Evolutionary conservation across 2,113 vertebrate species (phyloP), one percentile per base, ranked within the genome.

Genomic region (Mobula hypostoma): DNA sequence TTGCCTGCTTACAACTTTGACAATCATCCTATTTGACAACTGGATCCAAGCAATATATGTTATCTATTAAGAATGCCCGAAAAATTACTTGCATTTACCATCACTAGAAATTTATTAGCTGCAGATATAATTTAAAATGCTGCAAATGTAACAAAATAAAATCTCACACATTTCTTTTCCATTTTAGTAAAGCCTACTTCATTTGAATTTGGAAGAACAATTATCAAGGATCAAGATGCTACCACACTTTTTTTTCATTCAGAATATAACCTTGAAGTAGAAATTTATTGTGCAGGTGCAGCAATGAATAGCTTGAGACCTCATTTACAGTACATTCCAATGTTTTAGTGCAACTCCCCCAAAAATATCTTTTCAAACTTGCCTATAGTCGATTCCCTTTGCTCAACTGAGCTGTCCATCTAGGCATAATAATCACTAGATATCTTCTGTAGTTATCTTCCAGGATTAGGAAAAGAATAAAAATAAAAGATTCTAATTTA

Each of bases 211-310:
- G 32, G 11, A 74, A 63, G 63, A 36, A 40, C 32, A 74, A 72
- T 36, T 93, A 72, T 93, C 40, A 93, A 74, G 74, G 68, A 93
- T 72, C 32, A 92, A 36, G 63, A 70, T 40, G 66, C 36, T 17
- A 92, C 19, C 90, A 70, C 36, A 92, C 68, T 72, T 92, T 92
- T 92, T 92, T 66, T 32, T 93, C 9, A 27, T 48, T 88, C 40
- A 74, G 68, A 48, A 29, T 29, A 11, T 40, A 40, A 93, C 90
- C 90, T 74, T 72, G 72, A 93, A 72, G 85, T 2, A 88, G 17
- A 92, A 36, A 70, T 14, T 15, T 40, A 72, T 92, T 70, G 15
- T 92, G 48, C 48, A 2, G 48, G 48, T 48, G 48, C 48, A 48
- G 48, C 48, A 48, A 32, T 90, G 17, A 90, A 88, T 88, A 15